Evolutionary conservation across 2,888 invertebrate genomes (phyloP), one percentile per base, ranked within the genome.

Genomic region (Torymus auratus): DNA sequence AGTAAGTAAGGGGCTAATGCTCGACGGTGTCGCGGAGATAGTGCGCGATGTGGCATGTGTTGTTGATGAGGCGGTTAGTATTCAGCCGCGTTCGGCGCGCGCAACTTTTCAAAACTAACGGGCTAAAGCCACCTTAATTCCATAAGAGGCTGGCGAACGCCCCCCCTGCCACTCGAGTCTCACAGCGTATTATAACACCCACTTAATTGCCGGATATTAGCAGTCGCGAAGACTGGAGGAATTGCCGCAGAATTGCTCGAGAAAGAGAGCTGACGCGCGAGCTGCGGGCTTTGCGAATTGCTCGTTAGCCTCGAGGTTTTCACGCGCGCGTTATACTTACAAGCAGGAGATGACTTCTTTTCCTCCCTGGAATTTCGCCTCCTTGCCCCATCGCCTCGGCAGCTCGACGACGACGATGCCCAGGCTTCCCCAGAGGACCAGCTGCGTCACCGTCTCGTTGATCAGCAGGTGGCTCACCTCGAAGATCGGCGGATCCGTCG

Each of bases 361-460:
- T 83, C 95, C 95, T 58, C 94, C 94, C 83, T 94, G 93, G 88
- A 94, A 95, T 75, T 93, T 93, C 0, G 94, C 94, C 14, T 93
- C 93, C 20, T 94, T 93, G 14, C 96, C 95, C 93, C 94, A 95
- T 82, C 95, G 92, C 65, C 93, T 91, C 0, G 96, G 96, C 80
- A 97, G 91, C 86, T 95, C 94, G 23, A 95, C 92, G 14, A 96
- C 92, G 72, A 94, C 92, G 77, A 95, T 93, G 0, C 96, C 96
- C 70, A 93, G 91, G 7, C 93, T 91, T 0, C 96, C 96, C 92
- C 94, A 94, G 14, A 96, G 92, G 74, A 94, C 94, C 69, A 96
- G 88, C 69, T 95, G 92, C 73, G 94, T 94, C 52, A 94, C 94
- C 60, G 93, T 94, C 17, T 92, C 91, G 88, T 95, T 96, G 88